Percentiles rank a stretch among this genome's conserved stretches.
Evolutionary conservation across 2,113 vertebrate genomes (phyloP).

Genomic region (Trochalopteron elliotii): DNA sequence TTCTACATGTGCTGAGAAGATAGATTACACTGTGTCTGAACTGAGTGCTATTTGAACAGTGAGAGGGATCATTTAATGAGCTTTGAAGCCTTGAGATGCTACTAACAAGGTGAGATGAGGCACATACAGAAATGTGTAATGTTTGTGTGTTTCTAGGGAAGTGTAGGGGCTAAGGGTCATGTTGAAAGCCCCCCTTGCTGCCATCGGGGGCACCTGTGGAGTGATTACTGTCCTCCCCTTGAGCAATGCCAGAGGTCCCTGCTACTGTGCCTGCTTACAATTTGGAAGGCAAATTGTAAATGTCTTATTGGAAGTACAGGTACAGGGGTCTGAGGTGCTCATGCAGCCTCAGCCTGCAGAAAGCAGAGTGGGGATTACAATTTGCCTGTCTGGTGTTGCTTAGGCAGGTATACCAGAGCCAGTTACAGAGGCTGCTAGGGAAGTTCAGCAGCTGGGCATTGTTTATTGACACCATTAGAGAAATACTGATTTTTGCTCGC

Average conservation of each 20-base stretch:
- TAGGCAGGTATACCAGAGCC: background rate
- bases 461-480: background rate
- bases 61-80: background rate
- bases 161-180: background rate
- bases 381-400: background rate
- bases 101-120: background rate
- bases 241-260: background rate
- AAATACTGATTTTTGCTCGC: background rate
- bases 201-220: background rate
- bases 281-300: background rate
- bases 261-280: background rate
- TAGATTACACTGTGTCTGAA: background rate
- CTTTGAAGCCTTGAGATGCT: background rate
- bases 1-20: background rate
- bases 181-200: background rate
- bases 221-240: background rate
- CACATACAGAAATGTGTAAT: background rate
- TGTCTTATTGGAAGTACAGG: background rate
- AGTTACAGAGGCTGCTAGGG: background rate
- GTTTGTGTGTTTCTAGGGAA: background rate
- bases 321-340: background rate
- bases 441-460: fast-evolving
- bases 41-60: background rate
- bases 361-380: background rate
- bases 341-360: background rate